phyloP scores from a whole-genome alignment of 2,113 vertebrate species.

The Benitochromis conjunctus region DNA sequence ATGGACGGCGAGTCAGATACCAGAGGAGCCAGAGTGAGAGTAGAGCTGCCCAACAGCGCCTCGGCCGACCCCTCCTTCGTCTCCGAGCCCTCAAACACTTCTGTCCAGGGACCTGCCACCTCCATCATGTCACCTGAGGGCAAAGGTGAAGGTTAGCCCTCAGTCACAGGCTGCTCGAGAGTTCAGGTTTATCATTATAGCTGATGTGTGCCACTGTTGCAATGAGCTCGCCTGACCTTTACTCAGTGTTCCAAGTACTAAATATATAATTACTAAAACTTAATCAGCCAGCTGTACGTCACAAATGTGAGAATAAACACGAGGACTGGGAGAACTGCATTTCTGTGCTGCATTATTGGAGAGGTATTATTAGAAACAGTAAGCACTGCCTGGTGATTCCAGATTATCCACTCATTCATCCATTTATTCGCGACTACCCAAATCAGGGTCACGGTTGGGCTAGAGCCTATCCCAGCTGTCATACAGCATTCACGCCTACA shows the following conservation, averaged over 20 bases:
- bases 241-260: not conserved
- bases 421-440: not conserved
- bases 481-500: accelerated
- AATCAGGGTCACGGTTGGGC: not conserved
- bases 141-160: not conserved
- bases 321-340: not conserved
- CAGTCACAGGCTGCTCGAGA: accelerated
- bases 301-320: not conserved
- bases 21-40: constrained; percentile 45
- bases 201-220: accelerated
- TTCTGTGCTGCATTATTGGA: not conserved
- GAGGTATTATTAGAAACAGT: not conserved
- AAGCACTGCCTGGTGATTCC: not conserved
- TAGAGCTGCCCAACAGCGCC: constrained; percentile 8
- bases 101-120: constrained; percentile 59
- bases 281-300: not conserved
- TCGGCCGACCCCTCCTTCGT: not conserved
- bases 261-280: not conserved
- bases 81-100: constrained; percentile 47
- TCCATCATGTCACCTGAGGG: constrained; percentile 61
- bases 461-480: not conserved
- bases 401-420: not conserved
- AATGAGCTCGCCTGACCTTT: not conserved
- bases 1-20: not conserved
- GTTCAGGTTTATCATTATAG: not conserved